Evolutionary conservation across 2,888 invertebrate species (phyloP), one percentile per base, ranked within the genome.

Genomic region (Melipona bicolor): DNA sequence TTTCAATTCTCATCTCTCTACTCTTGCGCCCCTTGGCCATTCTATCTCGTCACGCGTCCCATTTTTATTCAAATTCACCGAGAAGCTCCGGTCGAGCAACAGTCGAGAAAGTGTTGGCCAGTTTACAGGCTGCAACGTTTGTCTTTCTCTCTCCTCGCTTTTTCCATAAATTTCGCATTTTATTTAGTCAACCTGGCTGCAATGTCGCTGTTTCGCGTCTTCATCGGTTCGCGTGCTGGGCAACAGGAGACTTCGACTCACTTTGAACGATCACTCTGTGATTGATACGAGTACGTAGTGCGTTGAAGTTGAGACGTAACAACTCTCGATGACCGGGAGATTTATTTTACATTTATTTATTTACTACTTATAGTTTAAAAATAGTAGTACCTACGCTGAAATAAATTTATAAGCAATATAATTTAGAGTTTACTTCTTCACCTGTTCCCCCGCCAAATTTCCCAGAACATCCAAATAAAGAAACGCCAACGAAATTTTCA

Each of bases 161-260:
- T 24, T 52, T 94, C 93, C 93, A 94, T 94, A 94, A 94, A 94
- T 93, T 93, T 91, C 91, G 85, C 90, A 92, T 93, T 94, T 94
- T 94, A 94, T 94, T 93, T 89, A 89, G 91, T 91, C 89, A 89
- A 87, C 81, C 79, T 77, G 61, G 71, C n/a, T 67, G 65, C 77
- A 49, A 5, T 68, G 69, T 61, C 74, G 72, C 81, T 67, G 65
- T 62, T 27, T 62, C 61, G 77, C 73, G 56, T 72, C 77, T 79
- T 64, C 81, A 82, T 82, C 43, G 9, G 43, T 9, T 64, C 73
- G 62, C 52, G 15, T 15, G 24, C 61, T 0, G 54, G 19, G 59
- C 5, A 54, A 21, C 21, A 54, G 54, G 43, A 43, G 43, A 43
- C 43, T 11, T 43, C 9, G 43, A 43, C 11, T 43, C 43, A 50